Base-by-base conservation (phyloP, 2,888 invertebrate species). In the Drosophila crucigera region DNA sequence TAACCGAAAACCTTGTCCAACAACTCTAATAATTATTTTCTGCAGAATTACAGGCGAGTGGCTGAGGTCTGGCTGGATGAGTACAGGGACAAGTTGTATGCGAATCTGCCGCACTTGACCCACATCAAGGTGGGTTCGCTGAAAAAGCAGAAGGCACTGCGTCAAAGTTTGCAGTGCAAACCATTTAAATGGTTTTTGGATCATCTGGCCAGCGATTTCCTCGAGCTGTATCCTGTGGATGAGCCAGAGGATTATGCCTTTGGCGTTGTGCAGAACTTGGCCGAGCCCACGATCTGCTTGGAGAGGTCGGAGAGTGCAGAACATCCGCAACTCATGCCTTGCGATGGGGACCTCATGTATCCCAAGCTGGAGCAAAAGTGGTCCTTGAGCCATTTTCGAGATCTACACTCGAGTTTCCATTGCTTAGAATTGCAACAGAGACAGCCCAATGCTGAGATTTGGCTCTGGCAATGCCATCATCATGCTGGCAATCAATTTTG, bases 11-110 rank as follows among this genome's bases (percentile, higher is more conserved):
- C 22, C 30, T 31, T n/a, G 22, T 4, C 19, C 10, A 43, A 16
- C 19, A 19, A 7, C 9, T 11, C 43, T 5, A 47, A 47, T 47
- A 4, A 4, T 25, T 7, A 28, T n/a, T 3, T 35, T 82, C 41
- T 82, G 83, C 22, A 97, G 97, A 98, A 98, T 94, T 98, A 97
- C 93, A 95, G 96, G 39, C 95, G 98, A 68, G 98, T 99, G 0
- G 98, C 98, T 0, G 98, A 98, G 90, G 98, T 99, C 4, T 99
- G 99, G 99, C 98, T 99, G 98, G 99, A 99, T 92, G 99, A 99
- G 91, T 99, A 98, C 92, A 97, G 97, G 6, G 95, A 98, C 85
- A 96, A 95, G 91, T 92, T 99, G 64, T 99, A 98, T 94, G 94
- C 94, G 76, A 94, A 98, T 2, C 94, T 97, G 35, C 97, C 98